Evolutionary conservation across 2,797 vertebrate genomes (phyloP), one percentile per base, ranked within the genome.

Genomic region (Furcifer pardalis): DNA sequence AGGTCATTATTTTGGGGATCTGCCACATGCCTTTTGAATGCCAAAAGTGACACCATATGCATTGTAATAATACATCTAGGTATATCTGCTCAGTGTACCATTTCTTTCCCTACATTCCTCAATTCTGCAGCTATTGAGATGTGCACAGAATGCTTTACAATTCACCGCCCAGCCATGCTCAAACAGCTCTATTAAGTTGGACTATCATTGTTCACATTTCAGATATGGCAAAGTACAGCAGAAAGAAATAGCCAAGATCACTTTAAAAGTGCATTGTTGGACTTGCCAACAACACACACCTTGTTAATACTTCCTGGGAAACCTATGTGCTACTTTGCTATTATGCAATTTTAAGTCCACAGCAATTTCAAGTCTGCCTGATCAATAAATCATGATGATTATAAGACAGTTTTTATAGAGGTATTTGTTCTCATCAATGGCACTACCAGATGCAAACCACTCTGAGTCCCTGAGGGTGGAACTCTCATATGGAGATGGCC

Each of bases 61-160:
- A 84, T 52, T n/a, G 2, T 49, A 77, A 46, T 13, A 8, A 80
- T 77, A 74, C 62, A 37, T 59, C 49, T 77, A 63, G 78, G 69
- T 0, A 0, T 25, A 82, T 49, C 83, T 21, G 2, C 40, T 21
- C 15, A 1, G 62, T 71, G 30, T 17, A 1, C 19, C 32, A 5
- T n/a, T 81, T 40, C n/a, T 35, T 23, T 10, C 13, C 32, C 1
- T 13, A n/a, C 15, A 5, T 73, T 73, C 37, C 59, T 40, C 35
- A 62, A 23, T 73, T 72, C 32, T 32, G 12, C 46, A 37, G 7
- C 5, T 80, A 56, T 52, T 56, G 19, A 37, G 7, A 12, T 40
- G 15, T 37, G 46, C 7, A n/a, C 68, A 40, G 59, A 73, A 62
- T 23, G n/a, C 19, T 32, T 62, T 73, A 73, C 8, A 82, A 44